A percentile compares a stretch with the other conserved stretches of the same genome.
phyloP scores from a whole-genome alignment of 2,797 vertebrate genomes.

The Sebastes minor region DNA sequence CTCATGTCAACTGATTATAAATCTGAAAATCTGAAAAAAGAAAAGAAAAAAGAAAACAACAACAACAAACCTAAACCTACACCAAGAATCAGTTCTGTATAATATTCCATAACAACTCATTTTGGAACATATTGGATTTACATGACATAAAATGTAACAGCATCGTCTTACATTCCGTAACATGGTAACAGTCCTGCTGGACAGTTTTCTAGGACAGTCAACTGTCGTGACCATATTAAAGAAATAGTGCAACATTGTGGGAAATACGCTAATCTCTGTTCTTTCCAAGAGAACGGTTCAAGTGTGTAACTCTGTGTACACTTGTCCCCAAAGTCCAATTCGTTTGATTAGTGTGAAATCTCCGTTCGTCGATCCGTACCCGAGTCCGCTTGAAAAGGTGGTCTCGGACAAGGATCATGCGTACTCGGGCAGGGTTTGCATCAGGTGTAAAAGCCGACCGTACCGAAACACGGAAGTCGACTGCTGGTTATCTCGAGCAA shows the following conservation, averaged over 20 bases:
- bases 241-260: neutral
- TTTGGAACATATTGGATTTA: neutral
- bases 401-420: no score
- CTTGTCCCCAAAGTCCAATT: no score
- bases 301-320: neutral
- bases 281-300: neutral
- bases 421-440: no score
- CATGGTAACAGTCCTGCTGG: neutral
- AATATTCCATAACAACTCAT: neutral
- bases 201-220: neutral
- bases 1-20: slow-evolving; percentile 36
- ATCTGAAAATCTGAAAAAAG: slow-evolving; percentile 14
- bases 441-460: no score
- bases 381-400: no score
- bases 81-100: neutral
- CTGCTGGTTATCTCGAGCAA: no score
- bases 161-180: neutral
- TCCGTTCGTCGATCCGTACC: no score
- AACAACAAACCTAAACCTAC: slow-evolving; percentile 21
- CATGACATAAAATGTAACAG: neutral
- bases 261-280: neutral
- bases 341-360: no score
- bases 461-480: no score
- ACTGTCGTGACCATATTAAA: neutral
- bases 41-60: slow-evolving; percentile 6